A percentile compares a stretch with the other conserved stretches of the same genome.
Evolutionary conservation across 2,113 vertebrate species (phyloP).

Genomic region (Origma solitaria): DNA sequence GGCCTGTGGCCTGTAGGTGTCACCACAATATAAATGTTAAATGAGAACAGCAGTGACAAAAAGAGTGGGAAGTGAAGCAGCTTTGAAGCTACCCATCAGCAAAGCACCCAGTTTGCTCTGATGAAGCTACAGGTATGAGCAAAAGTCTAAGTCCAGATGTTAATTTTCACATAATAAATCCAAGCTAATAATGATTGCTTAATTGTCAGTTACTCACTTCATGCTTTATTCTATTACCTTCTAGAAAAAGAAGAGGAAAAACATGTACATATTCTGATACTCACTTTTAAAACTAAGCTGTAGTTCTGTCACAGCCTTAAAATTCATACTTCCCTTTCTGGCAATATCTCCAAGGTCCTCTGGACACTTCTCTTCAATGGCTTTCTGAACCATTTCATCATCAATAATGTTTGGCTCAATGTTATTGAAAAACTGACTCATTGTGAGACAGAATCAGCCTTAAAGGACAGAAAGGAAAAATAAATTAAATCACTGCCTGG

Average conservation of each 20-base stretch:
- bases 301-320: slow-evolving; percentile 72
- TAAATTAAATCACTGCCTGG: neutral
- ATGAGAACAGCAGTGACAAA: neutral
- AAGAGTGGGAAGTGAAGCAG: neutral
- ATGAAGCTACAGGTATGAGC: neutral
- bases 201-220: neutral
- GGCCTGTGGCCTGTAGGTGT: slow-evolving; percentile 55
- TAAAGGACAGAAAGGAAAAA: neutral
- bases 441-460: neutral
- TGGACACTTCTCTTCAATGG: slow-evolving; percentile 71
- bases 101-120: neutral
- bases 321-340: slow-evolving; percentile 68
- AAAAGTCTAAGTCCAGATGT: neutral
- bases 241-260: neutral
- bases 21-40: slow-evolving; percentile 62
- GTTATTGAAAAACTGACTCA: slow-evolving; percentile 57
- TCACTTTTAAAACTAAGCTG: slow-evolving; percentile 83
- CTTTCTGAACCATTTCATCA: slow-evolving; percentile 75
- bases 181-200: neutral
- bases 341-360: slow-evolving; percentile 60
- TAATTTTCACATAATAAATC: neutral
- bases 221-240: neutral
- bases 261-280: neutral
- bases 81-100: neutral
- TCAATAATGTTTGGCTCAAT: slow-evolving; percentile 75